Evolutionary conservation across 1,140 invertebrate species (phyloP).

Genomic region (Drosophila prosaltans): DNA sequence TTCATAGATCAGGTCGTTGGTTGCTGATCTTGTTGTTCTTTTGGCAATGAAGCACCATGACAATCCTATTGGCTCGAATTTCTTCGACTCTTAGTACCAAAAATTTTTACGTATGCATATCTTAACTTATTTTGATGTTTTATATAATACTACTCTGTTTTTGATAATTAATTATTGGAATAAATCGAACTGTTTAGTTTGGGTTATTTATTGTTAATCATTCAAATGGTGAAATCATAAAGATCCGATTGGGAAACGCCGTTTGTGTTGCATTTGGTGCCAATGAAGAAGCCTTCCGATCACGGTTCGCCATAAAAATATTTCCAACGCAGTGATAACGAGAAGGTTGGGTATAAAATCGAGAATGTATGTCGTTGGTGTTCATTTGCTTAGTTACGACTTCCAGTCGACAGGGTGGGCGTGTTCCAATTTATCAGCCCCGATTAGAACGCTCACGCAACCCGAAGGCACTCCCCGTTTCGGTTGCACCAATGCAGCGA

Average conservation of each 20-base stretch:
- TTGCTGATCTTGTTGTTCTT: no score
- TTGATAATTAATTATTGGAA: no score
- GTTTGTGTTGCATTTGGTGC: neutral
- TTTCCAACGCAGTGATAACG: constrained; percentile 44
- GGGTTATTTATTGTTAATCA: no score
- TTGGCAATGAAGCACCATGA: no score
- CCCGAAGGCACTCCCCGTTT: constrained; percentile 30
- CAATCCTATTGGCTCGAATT: no score
- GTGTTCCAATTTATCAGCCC: constrained; percentile 42
- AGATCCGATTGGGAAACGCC: constrained; percentile 27
- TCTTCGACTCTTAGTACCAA: no score
- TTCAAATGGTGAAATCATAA: neutral
- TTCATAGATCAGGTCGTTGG: no score
- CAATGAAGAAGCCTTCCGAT: constrained; percentile 65
- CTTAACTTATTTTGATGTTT: no score
- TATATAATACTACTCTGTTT: no score
- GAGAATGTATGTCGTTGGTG: constrained; percentile 19
- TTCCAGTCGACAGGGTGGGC: constrained; percentile 69
- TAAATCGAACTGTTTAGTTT: no score
- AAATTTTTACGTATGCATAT: no score
- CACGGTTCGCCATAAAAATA: constrained; percentile 72
- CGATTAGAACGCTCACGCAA: constrained; percentile 16
- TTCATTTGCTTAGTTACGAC: constrained; percentile 11
- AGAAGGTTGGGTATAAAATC: constrained; percentile 37
- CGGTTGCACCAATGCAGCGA: constrained; percentile 16